These are phyloP conservation scores for Carcinoscorpius rotundicauda DNA, from an alignment of 1,140 invertebrate species.

Conservation along the genomic window DNA sequence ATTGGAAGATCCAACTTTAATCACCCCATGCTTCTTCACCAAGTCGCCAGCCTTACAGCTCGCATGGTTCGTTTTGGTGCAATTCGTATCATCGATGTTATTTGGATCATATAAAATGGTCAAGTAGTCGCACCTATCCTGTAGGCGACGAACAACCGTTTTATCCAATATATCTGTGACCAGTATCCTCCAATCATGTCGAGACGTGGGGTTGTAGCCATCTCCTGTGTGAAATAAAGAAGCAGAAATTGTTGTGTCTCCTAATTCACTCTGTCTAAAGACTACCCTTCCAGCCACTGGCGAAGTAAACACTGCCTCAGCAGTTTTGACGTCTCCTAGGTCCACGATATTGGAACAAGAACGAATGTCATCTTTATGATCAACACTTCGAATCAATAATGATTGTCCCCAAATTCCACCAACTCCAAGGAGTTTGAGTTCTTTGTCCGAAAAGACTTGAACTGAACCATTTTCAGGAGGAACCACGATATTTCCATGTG, in stretches of 20 bases:
- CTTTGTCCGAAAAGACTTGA: slow-evolving; percentile 23
- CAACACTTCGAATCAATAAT: slow-evolving; percentile 25
- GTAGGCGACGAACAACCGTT: slow-evolving; percentile 32
- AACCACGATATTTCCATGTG: slow-evolving; percentile 25
- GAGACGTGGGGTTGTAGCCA: slow-evolving; percentile 33
- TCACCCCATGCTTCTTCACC: slow-evolving; percentile 56
- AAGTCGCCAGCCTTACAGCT: slow-evolving; percentile 58
- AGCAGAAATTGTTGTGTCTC: slow-evolving; percentile 60
- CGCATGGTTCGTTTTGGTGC: slow-evolving; percentile 28
- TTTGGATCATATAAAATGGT: slow-evolving; percentile 71
- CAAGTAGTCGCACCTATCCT: slow-evolving; percentile 41
- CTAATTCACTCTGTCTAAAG: slow-evolving; percentile 50
- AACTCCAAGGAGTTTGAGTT: slow-evolving; percentile 26
- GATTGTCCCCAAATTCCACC: slow-evolving; percentile 31
- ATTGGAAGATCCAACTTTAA: slow-evolving; percentile 30
- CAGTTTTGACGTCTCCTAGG: slow-evolving; percentile 54
- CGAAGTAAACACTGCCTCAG: slow-evolving; percentile 63
- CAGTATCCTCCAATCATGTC: slow-evolving; percentile 75
- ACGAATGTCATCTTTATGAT: slow-evolving; percentile 12
- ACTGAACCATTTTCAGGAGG: slow-evolving; percentile 14
- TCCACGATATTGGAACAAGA: slow-evolving; percentile 28
- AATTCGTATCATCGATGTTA: slow-evolving; percentile 44
- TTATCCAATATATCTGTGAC: slow-evolving; percentile 77
- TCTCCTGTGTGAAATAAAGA: slow-evolving; percentile 37
- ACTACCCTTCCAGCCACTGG: slow-evolving; percentile 65